These are phyloP conservation scores for Acrobasis repandana DNA, from an alignment of 2,888 invertebrate species.

Conservation along the genomic window DNA sequence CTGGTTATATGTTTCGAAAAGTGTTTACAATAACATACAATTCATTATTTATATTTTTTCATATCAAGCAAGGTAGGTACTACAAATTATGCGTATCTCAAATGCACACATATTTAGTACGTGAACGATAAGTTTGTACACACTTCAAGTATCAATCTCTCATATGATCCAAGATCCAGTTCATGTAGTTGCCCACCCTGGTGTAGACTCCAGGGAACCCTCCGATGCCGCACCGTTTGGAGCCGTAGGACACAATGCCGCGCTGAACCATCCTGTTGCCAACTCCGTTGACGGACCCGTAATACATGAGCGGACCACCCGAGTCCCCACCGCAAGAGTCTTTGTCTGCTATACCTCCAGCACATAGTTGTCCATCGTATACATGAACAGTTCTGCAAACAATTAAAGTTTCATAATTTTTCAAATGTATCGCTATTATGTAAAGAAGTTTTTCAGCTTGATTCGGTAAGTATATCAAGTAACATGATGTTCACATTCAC, in stretches of 20 bases:
- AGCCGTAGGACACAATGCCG: conserved; percentile 83
- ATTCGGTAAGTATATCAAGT: too few relatives aligned
- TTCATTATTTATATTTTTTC: too few relatives aligned
- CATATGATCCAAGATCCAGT: conserved; percentile 84
- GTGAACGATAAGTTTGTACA: not conserved
- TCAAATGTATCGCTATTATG: too few relatives aligned
- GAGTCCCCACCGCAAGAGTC: conserved; percentile 88
- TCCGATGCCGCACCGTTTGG: conserved; percentile 74
- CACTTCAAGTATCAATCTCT: conserved; percentile 32
- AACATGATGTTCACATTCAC: too few relatives aligned
- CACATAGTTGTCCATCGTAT: conserved; percentile 77
- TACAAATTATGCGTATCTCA: too few relatives aligned
- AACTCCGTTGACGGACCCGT: conserved; percentile 48
- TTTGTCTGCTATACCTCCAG: conserved; percentile 75
- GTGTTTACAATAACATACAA: too few relatives aligned
- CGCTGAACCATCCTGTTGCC: conserved; percentile 81
- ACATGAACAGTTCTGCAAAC: conserved; percentile 49
- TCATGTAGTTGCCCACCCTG: conserved; percentile 75
- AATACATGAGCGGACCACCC: conserved; percentile 85
- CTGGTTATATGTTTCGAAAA: too few relatives aligned
- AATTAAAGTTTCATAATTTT: not conserved
- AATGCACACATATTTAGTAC: not conserved
- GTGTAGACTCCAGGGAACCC: conserved; percentile 85
- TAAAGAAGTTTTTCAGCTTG: too few relatives aligned
- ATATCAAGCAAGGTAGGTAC: too few relatives aligned